A percentile compares a stretch with the other conserved stretches of the same genome.
phyloP scores from a whole-genome alignment of 2,797 vertebrate species.

The Rhabdomys pumilio region DNA sequence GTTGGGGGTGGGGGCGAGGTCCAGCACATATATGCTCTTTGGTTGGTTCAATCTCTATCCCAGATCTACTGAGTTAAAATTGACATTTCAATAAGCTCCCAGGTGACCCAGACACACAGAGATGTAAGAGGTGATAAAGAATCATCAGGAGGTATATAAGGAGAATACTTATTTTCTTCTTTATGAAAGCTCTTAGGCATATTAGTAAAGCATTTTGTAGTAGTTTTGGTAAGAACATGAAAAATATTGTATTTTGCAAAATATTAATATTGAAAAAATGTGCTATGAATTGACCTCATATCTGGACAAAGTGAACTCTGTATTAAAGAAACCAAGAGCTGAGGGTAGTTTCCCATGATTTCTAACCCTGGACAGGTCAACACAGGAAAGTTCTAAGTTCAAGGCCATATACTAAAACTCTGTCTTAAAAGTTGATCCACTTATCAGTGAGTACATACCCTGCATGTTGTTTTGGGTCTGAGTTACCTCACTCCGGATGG shows the following conservation, averaged over 20 bases:
- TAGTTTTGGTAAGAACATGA: constrained; percentile 28
- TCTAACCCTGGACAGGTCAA: not conserved
- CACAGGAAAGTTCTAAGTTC: not conserved
- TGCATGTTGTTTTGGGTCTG: not conserved
- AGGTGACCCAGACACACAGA: not conserved
- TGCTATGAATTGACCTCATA: not conserved
- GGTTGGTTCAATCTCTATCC: not conserved
- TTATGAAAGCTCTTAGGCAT: not conserved
- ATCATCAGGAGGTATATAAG: not conserved
- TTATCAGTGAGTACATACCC: not conserved
- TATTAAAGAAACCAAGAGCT: not conserved
- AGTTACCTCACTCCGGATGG: not conserved
- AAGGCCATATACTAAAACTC: not conserved
- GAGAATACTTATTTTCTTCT: not conserved
- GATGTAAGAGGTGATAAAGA: constrained; percentile 3
- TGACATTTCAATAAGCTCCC: not conserved
- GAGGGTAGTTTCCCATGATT: not conserved
- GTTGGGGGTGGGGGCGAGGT: not conserved
- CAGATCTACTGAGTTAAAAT: not conserved
- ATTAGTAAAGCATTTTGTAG: constrained; percentile 11
- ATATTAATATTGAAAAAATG: constrained; percentile 9
- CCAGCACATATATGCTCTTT: not conserved
- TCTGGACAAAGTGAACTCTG: constrained; percentile 17
- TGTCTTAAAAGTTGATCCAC: not conserved
- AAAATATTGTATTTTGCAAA: constrained; percentile 34